Evolutionary conservation across 2,113 vertebrate genomes (phyloP), one percentile per base, ranked within the genome.

Genomic region (Muscicapa adusta): DNA sequence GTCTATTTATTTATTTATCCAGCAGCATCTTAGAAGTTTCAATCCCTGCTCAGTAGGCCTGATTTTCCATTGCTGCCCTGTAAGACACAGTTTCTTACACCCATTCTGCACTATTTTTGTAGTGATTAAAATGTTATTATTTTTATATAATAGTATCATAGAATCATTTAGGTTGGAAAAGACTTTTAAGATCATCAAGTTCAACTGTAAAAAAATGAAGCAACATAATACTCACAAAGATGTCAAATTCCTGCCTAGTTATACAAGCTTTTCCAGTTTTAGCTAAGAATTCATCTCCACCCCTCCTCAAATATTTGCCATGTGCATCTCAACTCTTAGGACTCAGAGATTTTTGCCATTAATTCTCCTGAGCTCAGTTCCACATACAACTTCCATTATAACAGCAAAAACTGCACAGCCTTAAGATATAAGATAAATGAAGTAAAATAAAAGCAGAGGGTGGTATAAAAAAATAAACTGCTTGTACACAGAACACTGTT

Each of bases 1-100:
- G 22, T 76, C 74, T 94, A 56, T 71, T 96, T 96, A 95, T 94
- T 96, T 96, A 94, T 96, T 96, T 93, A 96, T 95, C 57, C 45
- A 72, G n/a, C 65, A 90, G 72, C 65, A 60, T 71, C 90, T 88
- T 93, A 67, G 72, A 93, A 90, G 73, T 93, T 80, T 74, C 68
- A 60, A 31, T 84, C 78, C 40, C 72, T 72, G 45, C 75, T 83
- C 2, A 0, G 24, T 74, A n/a, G 48, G 40, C 29, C 68, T 90
- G 75, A 56, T 90, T 90, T 91, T 74, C 53, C 48, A 48, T 36
- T 86, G 63, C 56, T 93, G n/a, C 38, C 28, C 38, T 71, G 28
- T 56, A 76, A 85, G 13, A 61, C 40, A 14, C 0, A 34, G n/a
- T 65, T 79, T 61, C 36, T 80, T 71, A 57, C 26, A 80, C 15